These are phyloP conservation scores for Myotis lucifugus DNA, from an alignment of 2,113 vertebrate species.

Conservation along the genomic window DNA sequence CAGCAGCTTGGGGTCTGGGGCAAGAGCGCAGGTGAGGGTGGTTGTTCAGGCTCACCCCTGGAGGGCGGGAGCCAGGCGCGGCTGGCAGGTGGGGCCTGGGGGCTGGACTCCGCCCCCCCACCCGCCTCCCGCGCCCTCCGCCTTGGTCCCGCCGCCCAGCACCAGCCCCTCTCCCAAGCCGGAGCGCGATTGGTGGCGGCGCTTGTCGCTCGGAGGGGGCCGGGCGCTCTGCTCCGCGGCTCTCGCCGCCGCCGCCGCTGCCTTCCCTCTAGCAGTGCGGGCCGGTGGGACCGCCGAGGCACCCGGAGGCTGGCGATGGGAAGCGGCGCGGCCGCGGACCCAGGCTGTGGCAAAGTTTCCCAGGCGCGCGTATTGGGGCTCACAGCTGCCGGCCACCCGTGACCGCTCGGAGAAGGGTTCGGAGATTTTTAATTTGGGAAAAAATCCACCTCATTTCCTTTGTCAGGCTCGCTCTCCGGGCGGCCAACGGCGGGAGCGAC, in stretches of 20 bases:
- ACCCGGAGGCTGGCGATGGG: conserved; percentile 71
- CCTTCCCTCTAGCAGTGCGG: conserved; percentile 53
- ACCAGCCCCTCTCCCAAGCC: conserved; percentile 63
- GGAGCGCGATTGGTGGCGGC: conserved; percentile 79
- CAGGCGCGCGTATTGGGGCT: background rate
- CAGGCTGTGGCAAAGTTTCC: conserved; percentile 82
- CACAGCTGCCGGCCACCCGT: background rate
- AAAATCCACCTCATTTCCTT: conserved; percentile 66
- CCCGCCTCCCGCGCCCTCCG: conserved; percentile 8
- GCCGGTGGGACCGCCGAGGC: conserved; percentile 58
- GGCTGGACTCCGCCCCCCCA: conserved; percentile 70
- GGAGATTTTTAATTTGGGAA: conserved; percentile 63
- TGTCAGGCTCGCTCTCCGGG: conserved; percentile 63
- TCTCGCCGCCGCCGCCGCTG: background rate
- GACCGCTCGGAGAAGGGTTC: conserved; percentile 46
- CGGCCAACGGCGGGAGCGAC: conserved; percentile 54
- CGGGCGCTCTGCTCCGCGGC: conserved; percentile 56
- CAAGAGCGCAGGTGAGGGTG: background rate
- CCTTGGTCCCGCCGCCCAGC: conserved; percentile 69
- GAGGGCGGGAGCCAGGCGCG: background rate
- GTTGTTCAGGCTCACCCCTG: background rate
- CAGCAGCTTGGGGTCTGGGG: background rate
- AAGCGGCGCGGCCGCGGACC: conserved; percentile 73
- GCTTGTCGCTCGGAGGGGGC: conserved; percentile 78
- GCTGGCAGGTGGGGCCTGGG: conserved; percentile 81